Conservation (phyloP, 2,888 invertebrate genomes). For the Micoletzkya japonica region DNA sequence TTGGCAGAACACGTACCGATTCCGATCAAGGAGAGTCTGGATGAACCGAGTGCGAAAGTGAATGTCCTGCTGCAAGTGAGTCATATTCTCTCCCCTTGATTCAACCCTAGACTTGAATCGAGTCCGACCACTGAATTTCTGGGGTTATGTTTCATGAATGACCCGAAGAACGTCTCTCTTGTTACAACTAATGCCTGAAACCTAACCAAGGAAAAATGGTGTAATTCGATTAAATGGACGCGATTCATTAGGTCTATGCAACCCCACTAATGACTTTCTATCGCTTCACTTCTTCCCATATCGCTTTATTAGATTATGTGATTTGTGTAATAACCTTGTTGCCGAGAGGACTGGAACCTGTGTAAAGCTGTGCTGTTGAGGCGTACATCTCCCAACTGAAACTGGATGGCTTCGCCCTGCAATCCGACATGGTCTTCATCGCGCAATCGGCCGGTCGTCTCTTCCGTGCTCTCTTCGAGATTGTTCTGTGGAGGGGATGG, state of each 20-base stretch:
- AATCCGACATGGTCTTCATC: conserved; percentile 99
- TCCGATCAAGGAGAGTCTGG: conserved; percentile 96
- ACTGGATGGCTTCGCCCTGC: conserved; percentile 94
- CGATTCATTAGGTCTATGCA: too few relatives aligned
- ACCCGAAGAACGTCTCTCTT: too few relatives aligned
- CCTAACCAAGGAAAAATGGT: too few relatives aligned
- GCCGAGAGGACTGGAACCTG: neutral
- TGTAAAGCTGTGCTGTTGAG: conserved; percentile 67
- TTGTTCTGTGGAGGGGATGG: conserved; percentile 89
- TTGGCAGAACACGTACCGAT: conserved; percentile 94
- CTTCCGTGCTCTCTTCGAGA: conserved; percentile 94
- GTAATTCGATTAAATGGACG: too few relatives aligned
- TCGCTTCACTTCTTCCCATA: too few relatives aligned
- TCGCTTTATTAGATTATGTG: too few relatives aligned
- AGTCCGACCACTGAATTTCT: too few relatives aligned
- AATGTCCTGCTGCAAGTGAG: conserved; percentile 61
- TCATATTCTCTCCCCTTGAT: too few relatives aligned
- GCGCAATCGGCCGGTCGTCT: conserved; percentile 94
- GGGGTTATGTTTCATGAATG: too few relatives aligned
- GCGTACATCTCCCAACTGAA: conserved; percentile 98
- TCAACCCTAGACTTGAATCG: too few relatives aligned
- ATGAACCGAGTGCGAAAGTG: conserved; percentile 91
- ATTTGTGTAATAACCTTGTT: neutral
- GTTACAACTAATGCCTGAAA: too few relatives aligned
- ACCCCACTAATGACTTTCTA: too few relatives aligned